phyloP scores from a whole-genome alignment of 2,888 invertebrate genomes.

The Chorisops tibialis region DNA sequence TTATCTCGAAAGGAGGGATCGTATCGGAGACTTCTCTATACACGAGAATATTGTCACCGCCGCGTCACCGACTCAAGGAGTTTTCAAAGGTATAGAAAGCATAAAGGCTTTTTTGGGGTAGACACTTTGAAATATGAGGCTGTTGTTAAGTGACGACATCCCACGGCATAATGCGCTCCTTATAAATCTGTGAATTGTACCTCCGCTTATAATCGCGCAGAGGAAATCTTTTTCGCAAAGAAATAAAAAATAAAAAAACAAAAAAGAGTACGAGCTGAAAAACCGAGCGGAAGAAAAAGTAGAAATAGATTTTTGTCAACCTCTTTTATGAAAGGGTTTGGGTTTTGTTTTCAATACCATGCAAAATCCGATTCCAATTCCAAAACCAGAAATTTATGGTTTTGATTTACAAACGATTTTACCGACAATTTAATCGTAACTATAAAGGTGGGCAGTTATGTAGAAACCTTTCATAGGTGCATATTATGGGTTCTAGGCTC shows the following conservation, averaged over 20 bases:
- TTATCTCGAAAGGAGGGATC: conserved; percentile 18
- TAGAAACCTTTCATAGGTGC: too few relatives aligned
- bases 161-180: conserved; percentile 3
- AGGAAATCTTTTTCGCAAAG: conserved; percentile 7
- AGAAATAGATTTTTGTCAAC: conserved; percentile 25
- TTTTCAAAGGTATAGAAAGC: not conserved
- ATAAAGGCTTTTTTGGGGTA: not conserved
- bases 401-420: conserved; percentile 17
- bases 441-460: too few relatives aligned
- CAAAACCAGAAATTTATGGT: conserved; percentile 22
- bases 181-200: conserved; percentile 5
- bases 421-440: conserved; percentile 26
- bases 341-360: not conserved
- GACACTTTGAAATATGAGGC: conserved; percentile 16
- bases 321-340: conserved; percentile 11
- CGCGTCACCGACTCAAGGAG: conserved; percentile 1
- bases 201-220: conserved; percentile 8
- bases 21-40: not conserved
- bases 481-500: too few relatives aligned
- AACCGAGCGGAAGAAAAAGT: not conserved
- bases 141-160: conserved; percentile 19
- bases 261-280: not conserved
- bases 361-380: conserved; percentile 14
- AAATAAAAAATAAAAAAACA: not conserved
- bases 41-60: conserved; percentile 1